Evolutionary conservation across 2,888 invertebrate genomes (phyloP).

Genomic region (Drosophila nr. fundita): DNA sequence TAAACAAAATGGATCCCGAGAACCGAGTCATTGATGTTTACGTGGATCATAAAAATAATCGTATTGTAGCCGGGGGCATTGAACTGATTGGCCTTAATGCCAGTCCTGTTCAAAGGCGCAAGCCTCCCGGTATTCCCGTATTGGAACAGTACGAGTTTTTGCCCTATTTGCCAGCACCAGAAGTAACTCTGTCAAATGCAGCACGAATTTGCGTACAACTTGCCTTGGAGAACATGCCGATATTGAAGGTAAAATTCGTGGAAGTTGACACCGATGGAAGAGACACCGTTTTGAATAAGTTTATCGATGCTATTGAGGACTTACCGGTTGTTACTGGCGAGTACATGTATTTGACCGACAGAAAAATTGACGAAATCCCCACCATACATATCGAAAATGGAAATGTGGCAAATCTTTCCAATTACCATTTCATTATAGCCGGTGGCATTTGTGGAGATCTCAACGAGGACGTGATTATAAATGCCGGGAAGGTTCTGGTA

Average conservation of each 20-base stretch:
- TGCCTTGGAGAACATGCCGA: slow-evolving; percentile 89
- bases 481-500: slow-evolving; percentile 86
- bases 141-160: slow-evolving; percentile 91
- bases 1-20: slow-evolving; percentile 83
- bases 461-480: slow-evolving; percentile 82
- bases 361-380: slow-evolving; percentile 83
- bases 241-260: slow-evolving; percentile 87
- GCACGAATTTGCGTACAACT: slow-evolving; percentile 89
- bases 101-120: slow-evolving; percentile 89
- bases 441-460: slow-evolving; percentile 63
- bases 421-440: slow-evolving; percentile 81
- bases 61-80: slow-evolving; percentile 89
- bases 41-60: slow-evolving; percentile 74
- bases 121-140: slow-evolving; percentile 90
- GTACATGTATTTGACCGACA: slow-evolving; percentile 86
- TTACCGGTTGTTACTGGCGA: slow-evolving; percentile 90
- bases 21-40: slow-evolving; percentile 81
- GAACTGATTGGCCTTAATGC: slow-evolving; percentile 92
- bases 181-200: slow-evolving; percentile 84
- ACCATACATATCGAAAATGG: slow-evolving; percentile 88
- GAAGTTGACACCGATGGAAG: slow-evolving; percentile 87
- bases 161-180: slow-evolving; percentile 86
- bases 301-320: slow-evolving; percentile 88
- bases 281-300: slow-evolving; percentile 86
- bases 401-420: slow-evolving; percentile 85